phyloP scores from a whole-genome alignment of 2,888 invertebrate species.

The Sinopyrophorus schimmeli region DNA sequence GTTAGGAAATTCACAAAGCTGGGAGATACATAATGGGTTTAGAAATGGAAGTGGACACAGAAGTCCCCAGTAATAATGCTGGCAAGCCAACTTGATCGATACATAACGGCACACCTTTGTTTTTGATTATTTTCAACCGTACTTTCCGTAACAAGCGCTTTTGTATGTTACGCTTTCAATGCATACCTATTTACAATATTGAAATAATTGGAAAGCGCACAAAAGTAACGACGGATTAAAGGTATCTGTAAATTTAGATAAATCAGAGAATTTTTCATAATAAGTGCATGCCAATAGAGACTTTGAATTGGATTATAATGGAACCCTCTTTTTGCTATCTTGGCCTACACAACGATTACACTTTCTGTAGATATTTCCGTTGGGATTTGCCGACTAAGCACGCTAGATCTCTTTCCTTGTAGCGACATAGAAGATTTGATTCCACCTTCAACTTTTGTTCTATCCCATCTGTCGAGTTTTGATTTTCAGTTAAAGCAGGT shows the following conservation, averaged over 20 bases:
- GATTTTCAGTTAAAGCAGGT: slow-evolving; percentile 4
- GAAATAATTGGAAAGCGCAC: slow-evolving; percentile 5
- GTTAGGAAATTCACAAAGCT: slow-evolving; percentile 43
- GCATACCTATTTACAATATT: too few relatives aligned
- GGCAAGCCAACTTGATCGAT: slow-evolving; percentile 24
- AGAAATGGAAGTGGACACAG: slow-evolving; percentile 31
- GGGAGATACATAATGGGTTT: slow-evolving; percentile 30
- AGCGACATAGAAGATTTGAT: slow-evolving; percentile 4
- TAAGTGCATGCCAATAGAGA: too few relatives aligned
- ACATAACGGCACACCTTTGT: slow-evolving; percentile 29
- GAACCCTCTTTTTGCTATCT: slow-evolving; percentile 6
- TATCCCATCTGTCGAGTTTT: slow-evolving; percentile 3
- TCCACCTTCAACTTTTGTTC: slow-evolving; percentile 1
- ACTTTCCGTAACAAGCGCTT: slow-evolving; percentile 10
- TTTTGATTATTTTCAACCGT: slow-evolving; percentile 20
- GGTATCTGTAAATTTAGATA: too few relatives aligned
- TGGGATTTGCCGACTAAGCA: slow-evolving; percentile 8
- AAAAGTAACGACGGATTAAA: too few relatives aligned
- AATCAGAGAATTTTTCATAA: too few relatives aligned
- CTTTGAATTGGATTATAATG: slow-evolving; percentile 16
- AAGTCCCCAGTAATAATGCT: slow-evolving; percentile 26
- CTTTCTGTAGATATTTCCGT: slow-evolving; percentile 3
- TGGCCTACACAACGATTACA: background rate
- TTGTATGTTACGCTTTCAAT: too few relatives aligned
- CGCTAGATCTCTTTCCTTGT: slow-evolving; percentile 9